Percentiles rank a stretch among this genome's conserved stretches.
phyloP scores from a whole-genome alignment of 2,113 vertebrate genomes.

The Garra rufa region DNA sequence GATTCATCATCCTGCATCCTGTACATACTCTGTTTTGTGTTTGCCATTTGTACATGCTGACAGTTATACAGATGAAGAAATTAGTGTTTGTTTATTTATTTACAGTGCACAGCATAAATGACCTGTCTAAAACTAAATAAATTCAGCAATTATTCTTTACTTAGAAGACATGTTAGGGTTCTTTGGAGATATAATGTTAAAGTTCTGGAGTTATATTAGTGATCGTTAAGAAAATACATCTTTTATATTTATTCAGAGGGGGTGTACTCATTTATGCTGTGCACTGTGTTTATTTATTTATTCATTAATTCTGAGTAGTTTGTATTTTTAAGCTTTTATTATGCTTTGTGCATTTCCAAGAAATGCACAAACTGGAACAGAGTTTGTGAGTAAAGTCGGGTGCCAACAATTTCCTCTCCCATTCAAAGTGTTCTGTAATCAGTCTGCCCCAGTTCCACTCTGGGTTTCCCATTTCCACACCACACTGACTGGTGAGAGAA shows the following conservation, averaged over 20 bases:
- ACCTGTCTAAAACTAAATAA: no score
- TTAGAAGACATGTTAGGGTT: no score
- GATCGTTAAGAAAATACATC: no score
- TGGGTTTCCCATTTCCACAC: not conserved
- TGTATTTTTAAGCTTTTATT: no score
- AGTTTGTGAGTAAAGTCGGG: not conserved
- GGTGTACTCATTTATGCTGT: no score
- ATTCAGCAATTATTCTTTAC: no score
- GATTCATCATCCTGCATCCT: conserved; percentile 71
- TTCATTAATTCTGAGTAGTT: no score
- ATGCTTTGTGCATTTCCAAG: not conserved
- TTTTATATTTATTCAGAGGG: no score
- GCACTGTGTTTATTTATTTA: no score
- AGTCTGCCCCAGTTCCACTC: not conserved
- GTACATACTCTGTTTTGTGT: conserved; percentile 24
- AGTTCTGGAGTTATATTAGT: no score
- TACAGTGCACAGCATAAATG: no score
- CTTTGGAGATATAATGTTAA: no score
- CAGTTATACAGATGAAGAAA: not conserved
- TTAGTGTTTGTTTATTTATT: not conserved
- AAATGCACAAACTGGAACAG: not conserved
- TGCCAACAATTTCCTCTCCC: not conserved
- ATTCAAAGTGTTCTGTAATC: not conserved
- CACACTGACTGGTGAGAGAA: not conserved
- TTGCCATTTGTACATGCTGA: not conserved